Base-by-base conservation (phyloP, 2,888 invertebrate species). In the Drosophila algonquin region DNA sequence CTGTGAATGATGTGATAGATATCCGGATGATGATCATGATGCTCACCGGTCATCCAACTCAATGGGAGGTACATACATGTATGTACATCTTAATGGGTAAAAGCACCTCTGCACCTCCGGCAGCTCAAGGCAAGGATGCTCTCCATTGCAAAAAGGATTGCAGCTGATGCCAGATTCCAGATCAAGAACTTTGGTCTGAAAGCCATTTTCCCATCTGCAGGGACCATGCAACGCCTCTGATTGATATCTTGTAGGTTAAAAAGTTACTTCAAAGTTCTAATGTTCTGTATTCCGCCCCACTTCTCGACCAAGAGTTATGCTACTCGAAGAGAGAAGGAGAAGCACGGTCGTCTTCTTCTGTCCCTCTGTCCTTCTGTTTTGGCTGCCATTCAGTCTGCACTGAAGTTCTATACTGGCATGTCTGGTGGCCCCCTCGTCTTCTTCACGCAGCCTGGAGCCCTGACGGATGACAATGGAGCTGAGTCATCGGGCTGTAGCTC, bases 381-480 rank as follows among this genome's bases (percentile, higher is more conserved):
- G 50, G 35, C 44, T 63, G 51, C 40, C 40, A 40, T n/a, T 40
- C 40, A 40, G 40, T 63, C 57, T 52, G 58, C 21, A 44, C 50
- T 32, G 48, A 48, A 51, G 59, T 65, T 77, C 74, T 68, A 68
- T 71, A 65, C 78, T 74, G 76, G 79, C 76, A 79, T 30, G 30
- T 30, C 30, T 30, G 30, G 30, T 30, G 30, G 30, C 30, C 30
- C 30, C 30, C 8, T 30, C 30, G 30, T 75, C 77, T 74, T 77
- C 77, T 78, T 79, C 79, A 78, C 79, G 79, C 76, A 74, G 65
- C 65, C 68, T 67, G 67, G 74, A 68, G 55, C 54, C 68, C 77
- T 81, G 86, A 82, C 73, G 71, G 81, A 86, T 83, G 81, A 73
- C 83, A 78, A 68, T 63, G 85, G 77, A 70, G 80, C 83, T 87